Evolutionary conservation across 2,113 vertebrate genomes (phyloP).

Genomic region (Pandion haliaetus): DNA sequence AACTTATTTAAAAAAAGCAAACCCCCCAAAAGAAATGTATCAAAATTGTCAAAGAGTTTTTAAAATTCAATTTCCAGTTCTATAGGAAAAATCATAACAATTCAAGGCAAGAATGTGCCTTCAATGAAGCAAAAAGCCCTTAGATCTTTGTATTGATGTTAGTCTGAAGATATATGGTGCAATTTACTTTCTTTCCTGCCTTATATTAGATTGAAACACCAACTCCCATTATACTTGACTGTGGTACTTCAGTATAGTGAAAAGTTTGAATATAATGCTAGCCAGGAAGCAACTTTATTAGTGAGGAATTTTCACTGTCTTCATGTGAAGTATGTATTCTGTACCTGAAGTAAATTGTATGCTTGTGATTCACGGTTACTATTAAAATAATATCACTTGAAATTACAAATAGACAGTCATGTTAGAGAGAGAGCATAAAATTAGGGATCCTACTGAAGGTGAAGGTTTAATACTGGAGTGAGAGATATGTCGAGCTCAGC

Average conservation of each 20-base stretch:
- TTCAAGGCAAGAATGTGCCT: background rate
- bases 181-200: background rate
- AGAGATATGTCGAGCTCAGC: background rate
- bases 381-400: background rate
- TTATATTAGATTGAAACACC: background rate
- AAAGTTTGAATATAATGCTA: background rate
- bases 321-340: background rate
- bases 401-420: background rate
- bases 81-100: background rate
- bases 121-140: background rate
- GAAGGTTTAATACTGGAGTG: background rate
- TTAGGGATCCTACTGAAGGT: background rate
- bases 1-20: background rate
- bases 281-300: background rate
- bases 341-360: background rate
- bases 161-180: background rate
- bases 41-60: background rate
- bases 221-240: background rate
- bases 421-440: background rate
- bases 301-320: background rate
- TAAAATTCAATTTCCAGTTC: background rate
- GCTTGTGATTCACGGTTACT: background rate
- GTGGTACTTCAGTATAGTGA: background rate
- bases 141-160: background rate
- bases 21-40: rapidly evolving